Base-by-base conservation (phyloP, 1,140 invertebrate species). In the Orius insidiosus region DNA sequence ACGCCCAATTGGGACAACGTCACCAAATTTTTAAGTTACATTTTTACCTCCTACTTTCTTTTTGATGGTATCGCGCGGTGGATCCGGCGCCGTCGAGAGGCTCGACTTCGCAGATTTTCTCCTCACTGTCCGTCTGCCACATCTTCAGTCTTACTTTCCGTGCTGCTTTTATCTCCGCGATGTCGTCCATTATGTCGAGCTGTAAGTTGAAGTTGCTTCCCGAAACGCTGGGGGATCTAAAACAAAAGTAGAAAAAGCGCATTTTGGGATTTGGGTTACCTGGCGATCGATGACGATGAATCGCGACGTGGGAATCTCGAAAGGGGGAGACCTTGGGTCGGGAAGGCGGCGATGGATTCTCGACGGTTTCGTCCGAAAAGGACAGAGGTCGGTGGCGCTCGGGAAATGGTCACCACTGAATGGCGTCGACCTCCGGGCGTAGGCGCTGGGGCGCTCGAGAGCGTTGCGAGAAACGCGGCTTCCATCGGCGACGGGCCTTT, bases 161-260 rank as follows among this genome's bases (percentile, higher is more conserved):
- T 1, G 56, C 53, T 1, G 78, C 76, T 58, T 81, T 80, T 14
- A 85, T 75, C 45, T 69, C 63, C 1, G 66, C 63, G 32, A 86
- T 85, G 55, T 85, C 80, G 54, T 85, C 82, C 81, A 86, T 85
- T 47, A 85, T 85, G 55, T 86, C 82, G 46, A 85, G 63, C 55
- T 85, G 80, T 13, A 85, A 63, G 58, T 85, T 85, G 57, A 84
- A 82, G 10, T 75, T 73, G 57, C 79, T 83, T 32, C 82, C 82
- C 11, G 70, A 68, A 15, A 74, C 76, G 13, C 76, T 75, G 16
- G 78, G 77, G 2, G 77, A 78, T 40, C 74, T 49, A 13, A 11
- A 42, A 18, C 16, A 37, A 8, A 4, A 37, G 35, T 37, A 4
- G 35, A 4, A 37, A 13, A 4, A 13, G 11, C 8, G 8, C n/a